A percentile compares a stretch with the other conserved stretches of the same genome.
Evolutionary conservation across 2,888 invertebrate genomes (phyloP).

Genomic region (Stratiomys singularior): DNA sequence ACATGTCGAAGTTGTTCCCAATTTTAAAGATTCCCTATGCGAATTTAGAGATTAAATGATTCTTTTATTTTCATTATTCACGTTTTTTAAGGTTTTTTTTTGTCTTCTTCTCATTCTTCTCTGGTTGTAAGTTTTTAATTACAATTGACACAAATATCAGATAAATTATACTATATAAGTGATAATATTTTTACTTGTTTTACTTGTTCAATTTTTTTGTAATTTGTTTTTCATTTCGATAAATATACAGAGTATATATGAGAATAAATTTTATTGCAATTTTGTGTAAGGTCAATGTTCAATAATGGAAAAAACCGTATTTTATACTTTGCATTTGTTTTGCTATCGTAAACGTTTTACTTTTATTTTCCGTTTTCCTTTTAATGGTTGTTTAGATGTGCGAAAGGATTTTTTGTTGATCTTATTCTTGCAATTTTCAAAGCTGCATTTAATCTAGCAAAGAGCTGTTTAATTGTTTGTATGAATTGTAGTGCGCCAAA

Average conservation of each 20-base stretch:
- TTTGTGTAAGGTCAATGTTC: slow-evolving; percentile 38
- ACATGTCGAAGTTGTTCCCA: slow-evolving; percentile 45
- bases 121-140: slow-evolving; percentile 31
- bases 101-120: slow-evolving; percentile 16
- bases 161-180: slow-evolving; percentile 49
- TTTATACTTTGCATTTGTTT: slow-evolving; percentile 12
- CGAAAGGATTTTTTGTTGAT: slow-evolving; percentile 24
- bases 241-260: slow-evolving; percentile 44
- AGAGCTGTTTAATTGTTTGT: slow-evolving; percentile 6
- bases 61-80: neutral
- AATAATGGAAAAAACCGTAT: slow-evolving; percentile 27
- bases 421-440: slow-evolving; percentile 24
- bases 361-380: slow-evolving; percentile 13
- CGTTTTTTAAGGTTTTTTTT: slow-evolving; percentile 30
- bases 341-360: neutral
- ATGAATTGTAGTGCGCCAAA: slow-evolving; percentile 39
- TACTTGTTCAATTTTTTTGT: slow-evolving; percentile 35
- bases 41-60: slow-evolving; percentile 49
- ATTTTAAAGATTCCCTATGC: slow-evolving; percentile 50
- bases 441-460: slow-evolving; percentile 11
- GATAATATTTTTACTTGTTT: slow-evolving; percentile 45
- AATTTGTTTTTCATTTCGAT: slow-evolving; percentile 32
- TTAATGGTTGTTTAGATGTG: slow-evolving; percentile 25
- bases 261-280: slow-evolving; percentile 44
- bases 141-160: slow-evolving; percentile 52